Conservation (phyloP, 2,888 invertebrate genomes). For the Laothoe populi region DNA sequence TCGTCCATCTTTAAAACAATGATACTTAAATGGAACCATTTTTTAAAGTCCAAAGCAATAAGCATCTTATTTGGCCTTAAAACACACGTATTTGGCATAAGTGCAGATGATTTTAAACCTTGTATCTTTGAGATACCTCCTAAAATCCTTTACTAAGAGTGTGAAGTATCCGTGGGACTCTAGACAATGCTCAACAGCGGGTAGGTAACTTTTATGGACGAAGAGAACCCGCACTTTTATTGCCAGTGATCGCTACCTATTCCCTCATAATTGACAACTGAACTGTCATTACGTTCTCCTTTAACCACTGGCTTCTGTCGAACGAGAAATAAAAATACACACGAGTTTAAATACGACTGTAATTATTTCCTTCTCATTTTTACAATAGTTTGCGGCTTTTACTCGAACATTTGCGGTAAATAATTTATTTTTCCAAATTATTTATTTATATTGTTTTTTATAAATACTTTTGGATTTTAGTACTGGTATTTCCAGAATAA, state of each 20-base stretch:
- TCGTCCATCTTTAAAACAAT: constrained; percentile 2
- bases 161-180: constrained; percentile 23
- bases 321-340: constrained; percentile 15
- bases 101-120: constrained; percentile 40
- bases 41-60: constrained; percentile 14
- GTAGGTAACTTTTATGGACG: constrained; percentile 80
- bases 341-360: background rate
- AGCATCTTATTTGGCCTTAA: constrained; percentile 2
- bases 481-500: too few relatives aligned
- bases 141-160: constrained; percentile 42
- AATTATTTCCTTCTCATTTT: background rate
- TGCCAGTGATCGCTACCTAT: constrained; percentile 82
- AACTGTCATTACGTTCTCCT: constrained; percentile 78
- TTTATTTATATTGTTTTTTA: too few relatives aligned
- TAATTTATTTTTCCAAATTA: background rate
- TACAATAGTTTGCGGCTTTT: background rate
- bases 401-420: background rate
- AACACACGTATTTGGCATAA: background rate
- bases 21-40: constrained; percentile 6
- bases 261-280: constrained; percentile 82
- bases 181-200: constrained; percentile 72
- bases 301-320: constrained; percentile 60
- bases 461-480: too few relatives aligned
- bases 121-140: constrained; percentile 43
- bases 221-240: constrained; percentile 80